Conservation (phyloP, 2,888 invertebrate genomes). For the Pedicia rivosa region DNA sequence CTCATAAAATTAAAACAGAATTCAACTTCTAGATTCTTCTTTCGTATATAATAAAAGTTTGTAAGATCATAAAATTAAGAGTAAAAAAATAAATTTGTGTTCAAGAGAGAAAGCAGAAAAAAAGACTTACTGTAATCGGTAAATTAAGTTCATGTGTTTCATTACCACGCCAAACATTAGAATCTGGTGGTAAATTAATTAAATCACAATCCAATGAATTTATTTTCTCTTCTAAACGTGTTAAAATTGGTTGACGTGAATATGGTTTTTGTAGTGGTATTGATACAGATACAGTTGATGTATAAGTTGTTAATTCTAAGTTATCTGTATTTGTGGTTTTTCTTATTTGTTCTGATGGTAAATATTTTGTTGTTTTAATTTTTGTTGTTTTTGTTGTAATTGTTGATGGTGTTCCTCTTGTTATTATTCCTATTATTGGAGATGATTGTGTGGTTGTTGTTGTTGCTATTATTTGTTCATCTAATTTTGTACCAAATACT, state of each 20-base stretch:
- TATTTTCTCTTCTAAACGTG: conserved; percentile 43
- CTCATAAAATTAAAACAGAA: no score
- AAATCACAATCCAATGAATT: conserved; percentile 48
- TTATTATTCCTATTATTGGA: background rate
- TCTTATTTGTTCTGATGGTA: conserved; percentile 1
- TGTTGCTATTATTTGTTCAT: no score
- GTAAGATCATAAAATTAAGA: no score
- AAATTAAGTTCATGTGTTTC: conserved; percentile 53
- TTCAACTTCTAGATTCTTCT: no score
- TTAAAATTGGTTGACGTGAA: conserved; percentile 18
- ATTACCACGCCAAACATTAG: conserved; percentile 52
- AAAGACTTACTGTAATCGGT: conserved; percentile 43
- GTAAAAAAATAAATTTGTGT: no score
- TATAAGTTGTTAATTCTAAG: no score
- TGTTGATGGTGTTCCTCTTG: conserved; percentile 2
- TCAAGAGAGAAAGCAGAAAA: no score
- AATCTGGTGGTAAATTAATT: conserved; percentile 44
- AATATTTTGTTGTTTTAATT: background rate
- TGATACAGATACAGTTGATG: no score
- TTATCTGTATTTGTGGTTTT: conserved; percentile 18
- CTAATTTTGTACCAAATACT: no score
- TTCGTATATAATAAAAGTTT: no score
- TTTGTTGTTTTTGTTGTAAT: conserved; percentile 19
- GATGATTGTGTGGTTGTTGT: background rate
- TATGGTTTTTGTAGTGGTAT: conserved; percentile 15